These are phyloP conservation scores for Atlantisia rogersi DNA, from an alignment of 2,113 vertebrate genomes.

Conservation along the genomic window DNA sequence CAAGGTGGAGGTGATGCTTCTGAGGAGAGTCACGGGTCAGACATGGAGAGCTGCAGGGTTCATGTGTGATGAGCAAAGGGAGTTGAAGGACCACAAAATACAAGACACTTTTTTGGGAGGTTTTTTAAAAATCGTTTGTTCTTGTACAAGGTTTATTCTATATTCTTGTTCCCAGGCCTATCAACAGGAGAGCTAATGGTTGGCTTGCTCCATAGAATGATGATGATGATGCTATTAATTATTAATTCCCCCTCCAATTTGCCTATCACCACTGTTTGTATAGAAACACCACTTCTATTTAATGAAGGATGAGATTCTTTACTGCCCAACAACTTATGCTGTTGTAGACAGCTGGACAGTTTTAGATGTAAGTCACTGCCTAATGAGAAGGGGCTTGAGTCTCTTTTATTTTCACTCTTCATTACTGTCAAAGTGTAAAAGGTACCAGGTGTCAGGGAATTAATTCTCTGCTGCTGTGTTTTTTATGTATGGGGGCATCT, in stretches of 20 bases:
- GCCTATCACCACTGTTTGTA: not conserved
- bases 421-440: not conserved
- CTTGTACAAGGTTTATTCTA: not conserved
- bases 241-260: not conserved
- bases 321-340: not conserved
- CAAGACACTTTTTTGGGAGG: not conserved
- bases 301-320: not conserved
- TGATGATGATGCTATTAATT: not conserved
- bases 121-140: not conserved
- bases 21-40: not conserved
- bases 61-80: not conserved
- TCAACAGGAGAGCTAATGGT: not conserved
- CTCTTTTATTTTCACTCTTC: not conserved
- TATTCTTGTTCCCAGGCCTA: not conserved
- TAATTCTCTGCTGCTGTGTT: not conserved
- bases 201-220: not conserved
- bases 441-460: not conserved
- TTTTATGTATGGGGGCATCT: not conserved
- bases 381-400: not conserved
- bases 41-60: not conserved
- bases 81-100: not conserved
- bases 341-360: not conserved
- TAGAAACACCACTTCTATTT: not conserved
- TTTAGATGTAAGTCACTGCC: not conserved
- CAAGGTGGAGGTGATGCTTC: not conserved